Evolutionary conservation across 1,140 invertebrate genomes (phyloP).

Genomic region (Papilio aristodemus): DNA sequence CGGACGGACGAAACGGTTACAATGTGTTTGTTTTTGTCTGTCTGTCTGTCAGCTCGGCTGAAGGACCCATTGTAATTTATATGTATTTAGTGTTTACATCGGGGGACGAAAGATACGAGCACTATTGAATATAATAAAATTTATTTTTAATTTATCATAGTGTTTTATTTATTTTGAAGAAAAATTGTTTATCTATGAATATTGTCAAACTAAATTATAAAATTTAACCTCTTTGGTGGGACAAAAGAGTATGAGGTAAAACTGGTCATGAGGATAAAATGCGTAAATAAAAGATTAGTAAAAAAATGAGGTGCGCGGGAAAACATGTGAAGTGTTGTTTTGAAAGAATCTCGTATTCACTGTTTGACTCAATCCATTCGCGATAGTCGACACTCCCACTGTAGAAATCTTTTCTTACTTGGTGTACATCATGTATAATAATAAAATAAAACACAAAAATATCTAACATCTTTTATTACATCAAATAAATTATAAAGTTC

Average conservation of each 20-base stretch:
- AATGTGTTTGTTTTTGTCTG: background rate
- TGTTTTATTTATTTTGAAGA: conserved; percentile 40
- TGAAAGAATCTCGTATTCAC: no score
- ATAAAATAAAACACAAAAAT: conserved; percentile 45
- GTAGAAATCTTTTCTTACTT: background rate
- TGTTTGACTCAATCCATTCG: background rate
- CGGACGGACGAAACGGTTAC: background rate
- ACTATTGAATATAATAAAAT: conserved; percentile 47
- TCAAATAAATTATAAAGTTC: conserved; percentile 75
- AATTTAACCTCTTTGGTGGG: no score
- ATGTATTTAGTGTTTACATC: background rate
- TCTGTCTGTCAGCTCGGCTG: background rate
- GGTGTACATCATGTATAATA: background rate
- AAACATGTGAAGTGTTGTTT: no score
- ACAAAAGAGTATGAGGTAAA: no score
- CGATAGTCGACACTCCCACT: background rate
- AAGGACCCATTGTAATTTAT: background rate
- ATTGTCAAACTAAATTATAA: no score
- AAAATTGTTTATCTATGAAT: no score
- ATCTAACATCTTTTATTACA: conserved; percentile 76
- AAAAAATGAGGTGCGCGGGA: no score
- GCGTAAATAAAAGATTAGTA: no score
- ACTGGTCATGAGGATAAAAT: no score
- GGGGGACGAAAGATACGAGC: conserved; percentile 44
- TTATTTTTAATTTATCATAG: conserved; percentile 47